Percentiles rank a stretch among this genome's conserved stretches.
Conservation (phyloP, 2,888 invertebrate genomes). For the Serrognathus titanus region DNA sequence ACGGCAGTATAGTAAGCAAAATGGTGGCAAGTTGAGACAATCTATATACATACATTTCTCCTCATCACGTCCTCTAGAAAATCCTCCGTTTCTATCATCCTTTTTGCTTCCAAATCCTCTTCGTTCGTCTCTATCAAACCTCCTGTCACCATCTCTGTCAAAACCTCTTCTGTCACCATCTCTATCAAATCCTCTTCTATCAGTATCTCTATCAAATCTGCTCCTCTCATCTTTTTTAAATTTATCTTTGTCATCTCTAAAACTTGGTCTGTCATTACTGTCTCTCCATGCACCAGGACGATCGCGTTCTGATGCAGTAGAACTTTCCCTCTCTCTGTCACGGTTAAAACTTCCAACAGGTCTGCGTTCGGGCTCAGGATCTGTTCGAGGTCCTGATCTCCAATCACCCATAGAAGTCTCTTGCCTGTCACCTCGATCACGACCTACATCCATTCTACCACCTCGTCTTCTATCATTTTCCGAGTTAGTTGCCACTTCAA, state of each 20-base stretch:
- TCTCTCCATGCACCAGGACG: constrained; percentile 49
- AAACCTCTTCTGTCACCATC: constrained; percentile 39
- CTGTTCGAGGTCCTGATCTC: constrained; percentile 66
- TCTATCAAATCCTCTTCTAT: constrained; percentile 29
- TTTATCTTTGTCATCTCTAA: constrained; percentile 34
- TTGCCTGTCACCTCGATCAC: constrained; percentile 58
- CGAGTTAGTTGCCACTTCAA: constrained; percentile 70
- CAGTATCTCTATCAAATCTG: constrained; percentile 35
- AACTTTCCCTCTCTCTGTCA: constrained; percentile 46
- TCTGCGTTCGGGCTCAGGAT: constrained; percentile 34
- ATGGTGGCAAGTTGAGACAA: not conserved
- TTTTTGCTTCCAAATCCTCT: constrained; percentile 41
- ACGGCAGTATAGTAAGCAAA: not conserved
- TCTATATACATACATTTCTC: constrained; percentile 11
- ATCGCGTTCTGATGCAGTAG: constrained; percentile 25
- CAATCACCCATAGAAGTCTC: constrained; percentile 73
- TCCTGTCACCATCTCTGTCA: constrained; percentile 27
- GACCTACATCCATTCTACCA: constrained; percentile 53
- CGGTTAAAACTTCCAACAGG: constrained; percentile 34
- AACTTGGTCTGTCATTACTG: constrained; percentile 39
- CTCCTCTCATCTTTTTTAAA: constrained; percentile 15
- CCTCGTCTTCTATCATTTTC: constrained; percentile 66
- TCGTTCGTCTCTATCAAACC: constrained; percentile 34
- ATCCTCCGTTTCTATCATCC: constrained; percentile 36
- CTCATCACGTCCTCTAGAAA: constrained; percentile 25